Base-by-base conservation (phyloP, 2,888 invertebrate species). In the Lycia hirtaria region DNA sequence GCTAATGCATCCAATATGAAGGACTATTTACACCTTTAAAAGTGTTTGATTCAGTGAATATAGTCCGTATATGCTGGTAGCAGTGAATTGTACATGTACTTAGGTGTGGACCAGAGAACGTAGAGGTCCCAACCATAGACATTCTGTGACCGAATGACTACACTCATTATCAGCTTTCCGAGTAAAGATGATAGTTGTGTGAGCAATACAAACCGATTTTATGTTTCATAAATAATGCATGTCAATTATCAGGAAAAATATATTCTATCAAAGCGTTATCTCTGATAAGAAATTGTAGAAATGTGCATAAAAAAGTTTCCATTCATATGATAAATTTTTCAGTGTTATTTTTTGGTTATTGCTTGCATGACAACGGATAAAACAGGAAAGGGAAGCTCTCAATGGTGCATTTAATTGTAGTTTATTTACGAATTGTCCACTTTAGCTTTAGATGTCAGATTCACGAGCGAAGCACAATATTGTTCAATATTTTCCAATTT, bases 401-500 rank as follows among this genome's bases (percentile, higher is more conserved):
- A 78, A 89, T 90, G 91, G 91, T 92, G 91, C 91, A 89, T 92
- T 91, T 90, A 87, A 87, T 75, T 81, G 77, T 92, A 90, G 87
- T 89, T 88, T 85, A 85, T 89, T 87, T 83, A 81, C 77, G 73
- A 85, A 83, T 78, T 88, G 88, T 88, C 90, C 87, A 86, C 81
- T 65, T 87, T 87, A 88, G 89, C 88, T 89, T 88, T 87, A 87
- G 76, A 86, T 65, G 79, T 82, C 73, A 79, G 79, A 75, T 83
- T 77, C 80, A 78, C 74, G 82, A 83, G 79, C 81, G 80, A 76
- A 77, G 86, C 88, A 87, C 85, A 86, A 85, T 83, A 81, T 75
- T 80, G 78, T 77, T 80, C 75, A 78, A 81, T 81, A 81, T 81
- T 82, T 81, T 82, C 80, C 77, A 81, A 78, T 78, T 73, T 76